Conservation (phyloP, 2,113 vertebrate genomes). For the Ivindomyrus marchei region DNA sequence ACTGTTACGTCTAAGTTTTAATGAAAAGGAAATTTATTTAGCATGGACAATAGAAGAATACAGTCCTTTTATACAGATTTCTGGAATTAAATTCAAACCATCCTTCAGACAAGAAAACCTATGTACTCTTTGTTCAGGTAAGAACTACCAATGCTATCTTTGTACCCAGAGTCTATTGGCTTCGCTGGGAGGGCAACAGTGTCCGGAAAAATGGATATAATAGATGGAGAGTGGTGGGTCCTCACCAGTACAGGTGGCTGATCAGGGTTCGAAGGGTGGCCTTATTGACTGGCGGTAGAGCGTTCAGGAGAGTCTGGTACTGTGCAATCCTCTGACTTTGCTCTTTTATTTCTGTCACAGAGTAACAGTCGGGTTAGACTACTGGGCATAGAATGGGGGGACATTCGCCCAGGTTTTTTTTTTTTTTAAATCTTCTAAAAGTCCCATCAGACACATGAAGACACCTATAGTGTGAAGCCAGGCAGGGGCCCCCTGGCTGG, state of each 20-base stretch:
- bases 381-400: not conserved
- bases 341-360: conserved; percentile 50
- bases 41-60: not conserved
- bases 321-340: conserved; percentile 46
- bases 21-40: not conserved
- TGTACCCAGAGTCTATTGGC: not conserved
- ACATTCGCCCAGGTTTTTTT: not conserved
- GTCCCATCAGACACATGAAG: not conserved
- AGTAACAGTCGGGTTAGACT: not conserved
- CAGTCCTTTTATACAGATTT: not conserved
- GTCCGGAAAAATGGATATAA: not conserved
- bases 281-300: conserved; percentile 63
- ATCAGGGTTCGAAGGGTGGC: conserved; percentile 64
- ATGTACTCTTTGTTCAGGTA: not conserved
- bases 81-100: not conserved
- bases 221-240: not conserved
- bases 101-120: not conserved
- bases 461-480: conserved; percentile 64
- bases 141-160: not conserved
- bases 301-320: conserved; percentile 57
- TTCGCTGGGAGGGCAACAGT: not conserved
- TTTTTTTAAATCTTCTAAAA: not conserved
- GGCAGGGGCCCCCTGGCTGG: conserved; percentile 28
- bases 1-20: not conserved
- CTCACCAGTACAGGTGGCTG: conserved; percentile 71